Evolutionary conservation across 2,797 vertebrate species (phyloP), one percentile per base, ranked within the genome.

Genomic region (Pampus argenteus): DNA sequence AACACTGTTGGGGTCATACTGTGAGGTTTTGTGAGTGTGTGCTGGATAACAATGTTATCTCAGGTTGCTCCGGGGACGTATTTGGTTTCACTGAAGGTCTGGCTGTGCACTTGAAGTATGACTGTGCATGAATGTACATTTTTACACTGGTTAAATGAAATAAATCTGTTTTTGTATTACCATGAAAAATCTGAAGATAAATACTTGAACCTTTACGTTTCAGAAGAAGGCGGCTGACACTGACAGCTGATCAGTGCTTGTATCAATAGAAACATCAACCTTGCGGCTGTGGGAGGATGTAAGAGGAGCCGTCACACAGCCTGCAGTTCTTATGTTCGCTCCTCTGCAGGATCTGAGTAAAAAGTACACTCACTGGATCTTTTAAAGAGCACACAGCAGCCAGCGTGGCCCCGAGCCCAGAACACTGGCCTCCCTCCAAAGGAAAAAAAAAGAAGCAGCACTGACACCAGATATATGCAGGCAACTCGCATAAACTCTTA

Each of bases 61-160:
- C 68, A 28, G 71, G 80, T 88, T 79, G 51, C 74, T 62, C 20
- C 15, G 14, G 14, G 23, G 15, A 29, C 5, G 6, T 51, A 6
- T 85, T 58, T 51, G 55, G 56, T 88, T 85, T 76, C 83, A 22
- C 57, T 25, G 36, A 38, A 59, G 58, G 55, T 38, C 56, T 56
- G 42, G 25, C 14, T 54, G 25, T 54, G 52, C 59, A 45, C 54
- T 61, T 31, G 40, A 56, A 57, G 65, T 20, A 38, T 40, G 72
- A 51, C 64, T 76, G 49, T 65, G 84, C 82, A 74, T 72, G 78
- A 80, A 81, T 86, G 81, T 49, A 44, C n/a, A 18, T 77, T 75
- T 82, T 73, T 66, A 67, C 61, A 38, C 54, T 65, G 3, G 13
- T 38, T 6, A 31, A 74, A 38, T 2, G 11, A 44, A 44, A 18